Percentiles rank a stretch among this genome's conserved stretches.
These are phyloP conservation scores for Popillia japonica DNA, from an alignment of 1,140 invertebrate genomes.

Conservation along the genomic window DNA sequence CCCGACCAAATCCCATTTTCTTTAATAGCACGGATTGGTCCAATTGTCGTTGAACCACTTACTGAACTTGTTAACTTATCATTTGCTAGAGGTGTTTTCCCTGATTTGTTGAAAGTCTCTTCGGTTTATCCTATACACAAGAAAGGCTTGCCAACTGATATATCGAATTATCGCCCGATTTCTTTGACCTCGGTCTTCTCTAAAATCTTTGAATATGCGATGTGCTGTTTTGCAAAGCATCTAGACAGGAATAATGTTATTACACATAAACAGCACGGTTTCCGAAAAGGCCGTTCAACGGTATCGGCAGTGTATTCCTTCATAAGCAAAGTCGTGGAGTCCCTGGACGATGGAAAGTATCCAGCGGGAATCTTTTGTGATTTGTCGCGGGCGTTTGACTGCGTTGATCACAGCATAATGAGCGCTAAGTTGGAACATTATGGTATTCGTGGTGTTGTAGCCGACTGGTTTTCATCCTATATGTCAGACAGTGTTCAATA, in stretches of 20 bases:
- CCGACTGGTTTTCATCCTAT: constrained; percentile 24
- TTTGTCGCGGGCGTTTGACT: background rate
- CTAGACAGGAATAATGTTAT: background rate
- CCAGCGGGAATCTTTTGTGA: background rate
- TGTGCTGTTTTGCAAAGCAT: background rate
- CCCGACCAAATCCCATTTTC: background rate
- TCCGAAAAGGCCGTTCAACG: background rate
- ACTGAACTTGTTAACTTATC: constrained; percentile 17
- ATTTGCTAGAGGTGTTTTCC: background rate
- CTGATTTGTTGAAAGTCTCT: constrained; percentile 12
- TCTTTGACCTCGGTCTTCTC: background rate
- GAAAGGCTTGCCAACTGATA: background rate
- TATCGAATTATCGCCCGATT: constrained; percentile 13
- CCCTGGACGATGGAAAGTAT: background rate
- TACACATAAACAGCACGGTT: constrained; percentile 12
- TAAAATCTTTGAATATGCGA: constrained; percentile 31
- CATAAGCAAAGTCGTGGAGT: background rate
- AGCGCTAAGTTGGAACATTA: background rate
- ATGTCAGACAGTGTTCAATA: background rate
- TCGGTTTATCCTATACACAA: constrained; percentile 20
- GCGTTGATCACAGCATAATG: background rate
- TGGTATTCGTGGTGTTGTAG: constrained; percentile 22
- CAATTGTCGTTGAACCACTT: background rate
- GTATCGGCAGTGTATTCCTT: background rate
- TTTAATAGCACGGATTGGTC: too few relatives aligned